phyloP scores from a whole-genome alignment of 1,140 invertebrate genomes.

The Drosophila kikkawai region DNA sequence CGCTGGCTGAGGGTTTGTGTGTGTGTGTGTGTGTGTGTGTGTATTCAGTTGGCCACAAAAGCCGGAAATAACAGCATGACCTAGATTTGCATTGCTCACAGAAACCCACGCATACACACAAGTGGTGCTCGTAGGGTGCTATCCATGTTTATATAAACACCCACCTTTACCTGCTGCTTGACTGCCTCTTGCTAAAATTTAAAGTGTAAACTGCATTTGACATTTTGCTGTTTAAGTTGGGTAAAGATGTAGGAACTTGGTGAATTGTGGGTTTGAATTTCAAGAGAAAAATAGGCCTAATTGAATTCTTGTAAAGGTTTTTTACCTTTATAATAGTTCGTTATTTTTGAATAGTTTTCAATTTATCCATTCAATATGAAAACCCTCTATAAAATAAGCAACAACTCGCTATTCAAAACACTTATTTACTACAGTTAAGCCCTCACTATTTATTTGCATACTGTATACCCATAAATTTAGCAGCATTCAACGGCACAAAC shows the following conservation, averaged over 20 bases:
- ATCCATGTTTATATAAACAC: conserved; percentile 48
- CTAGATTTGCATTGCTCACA: conserved; percentile 59
- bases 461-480: conserved; percentile 29
- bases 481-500: conserved; percentile 25
- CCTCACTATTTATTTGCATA: conserved; percentile 10
- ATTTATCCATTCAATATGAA: background rate
- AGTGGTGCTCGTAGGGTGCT: conserved; percentile 11
- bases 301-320: background rate
- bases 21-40: conserved; percentile 17
- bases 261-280: background rate
- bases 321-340: background rate
- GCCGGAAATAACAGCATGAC: conserved; percentile 78
- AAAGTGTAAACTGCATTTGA: conserved; percentile 45
- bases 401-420: background rate
- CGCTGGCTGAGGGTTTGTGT: background rate
- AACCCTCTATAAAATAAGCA: background rate
- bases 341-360: background rate
- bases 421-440: background rate
- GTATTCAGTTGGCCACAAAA: conserved; percentile 63
- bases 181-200: conserved; percentile 43
- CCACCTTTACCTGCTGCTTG: conserved; percentile 10
- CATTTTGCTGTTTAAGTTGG: conserved; percentile 27
- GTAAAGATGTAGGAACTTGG: background rate
- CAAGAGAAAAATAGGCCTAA: background rate
- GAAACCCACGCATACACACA: conserved; percentile 6